Conservation (phyloP, 2,888 invertebrate genomes). For the Noctua comes region DNA sequence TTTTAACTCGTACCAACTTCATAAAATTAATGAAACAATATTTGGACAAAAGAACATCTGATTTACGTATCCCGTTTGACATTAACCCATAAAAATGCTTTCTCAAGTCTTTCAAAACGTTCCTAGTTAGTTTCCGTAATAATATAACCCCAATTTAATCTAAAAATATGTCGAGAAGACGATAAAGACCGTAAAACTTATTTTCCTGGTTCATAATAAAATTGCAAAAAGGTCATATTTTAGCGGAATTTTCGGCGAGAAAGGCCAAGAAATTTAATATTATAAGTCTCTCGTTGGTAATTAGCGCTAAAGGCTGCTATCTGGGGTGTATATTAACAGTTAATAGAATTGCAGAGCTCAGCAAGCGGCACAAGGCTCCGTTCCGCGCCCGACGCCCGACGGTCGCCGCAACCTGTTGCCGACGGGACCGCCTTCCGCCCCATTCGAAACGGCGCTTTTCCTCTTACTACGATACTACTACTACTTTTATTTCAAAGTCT, state of each 20-base stretch:
- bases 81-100: slow-evolving; percentile 16
- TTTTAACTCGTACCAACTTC: neutral
- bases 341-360: slow-evolving; percentile 82
- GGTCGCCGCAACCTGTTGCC: slow-evolving; percentile 85
- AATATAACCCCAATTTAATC: slow-evolving; percentile 16
- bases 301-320: slow-evolving; percentile 80
- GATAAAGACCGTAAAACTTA: slow-evolving; percentile 60
- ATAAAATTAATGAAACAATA: neutral
- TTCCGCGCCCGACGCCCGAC: slow-evolving; percentile 74
- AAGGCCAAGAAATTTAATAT: slow-evolving; percentile 80
- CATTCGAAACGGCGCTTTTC: slow-evolving; percentile 77
- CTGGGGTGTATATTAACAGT: slow-evolving; percentile 84
- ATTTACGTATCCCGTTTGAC: neutral
- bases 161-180: slow-evolving; percentile 29
- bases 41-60: neutral
- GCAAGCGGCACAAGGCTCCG: slow-evolving; percentile 75
- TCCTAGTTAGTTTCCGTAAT: slow-evolving; percentile 6
- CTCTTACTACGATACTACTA: slow-evolving; percentile 52
- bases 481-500: slow-evolving; percentile 53
- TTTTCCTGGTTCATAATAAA: slow-evolving; percentile 64
- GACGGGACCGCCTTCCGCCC: slow-evolving; percentile 89
- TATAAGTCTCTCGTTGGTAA: slow-evolving; percentile 79
- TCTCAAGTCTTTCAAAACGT: neutral
- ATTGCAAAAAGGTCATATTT: slow-evolving; percentile 75
- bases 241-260: slow-evolving; percentile 72